Evolutionary conservation across 2,797 vertebrate genomes (phyloP).

Genomic region (Philypnodon macrostomus): DNA sequence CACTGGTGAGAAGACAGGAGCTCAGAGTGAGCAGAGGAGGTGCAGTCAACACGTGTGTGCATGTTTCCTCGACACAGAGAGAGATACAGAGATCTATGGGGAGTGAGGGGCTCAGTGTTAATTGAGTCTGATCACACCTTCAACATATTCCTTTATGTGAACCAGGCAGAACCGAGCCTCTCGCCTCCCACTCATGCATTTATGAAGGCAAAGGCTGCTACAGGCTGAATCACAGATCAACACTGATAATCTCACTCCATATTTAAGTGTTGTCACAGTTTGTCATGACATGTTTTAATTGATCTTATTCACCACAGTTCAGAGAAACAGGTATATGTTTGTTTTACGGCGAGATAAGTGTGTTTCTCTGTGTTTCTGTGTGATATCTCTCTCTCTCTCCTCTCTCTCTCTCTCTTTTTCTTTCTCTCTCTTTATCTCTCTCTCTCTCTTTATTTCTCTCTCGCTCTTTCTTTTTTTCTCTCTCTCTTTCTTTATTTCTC

Average conservation of each 20-base stretch:
- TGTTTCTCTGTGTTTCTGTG: no score
- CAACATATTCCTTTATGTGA: conserved; percentile 36
- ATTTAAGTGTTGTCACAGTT: conserved; percentile 4
- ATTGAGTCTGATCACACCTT: conserved; percentile 56
- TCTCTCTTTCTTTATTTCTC: no score
- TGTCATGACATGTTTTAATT: background rate
- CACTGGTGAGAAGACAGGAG: conserved; percentile 26
- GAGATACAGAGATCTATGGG: conserved; percentile 10
- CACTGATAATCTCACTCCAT: background rate
- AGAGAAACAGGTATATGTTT: no score
- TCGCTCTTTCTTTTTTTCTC: no score
- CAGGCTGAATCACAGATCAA: background rate
- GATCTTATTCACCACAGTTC: background rate
- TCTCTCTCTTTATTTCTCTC: no score
- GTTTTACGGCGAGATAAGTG: no score
- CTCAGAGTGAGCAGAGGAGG: conserved; percentile 42
- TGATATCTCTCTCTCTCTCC: no score
- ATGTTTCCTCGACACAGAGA: conserved; percentile 27
- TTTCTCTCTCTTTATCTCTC: no score
- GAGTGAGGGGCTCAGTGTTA: conserved; percentile 49
- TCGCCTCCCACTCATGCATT: conserved; percentile 8
- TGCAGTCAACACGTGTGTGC: conserved; percentile 28
- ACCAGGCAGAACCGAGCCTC: conserved; percentile 16
- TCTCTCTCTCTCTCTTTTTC: no score
- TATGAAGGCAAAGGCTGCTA: background rate